Evolutionary conservation across 2,888 invertebrate genomes (phyloP).

Genomic region (Caenorhabditis sp.): DNA sequence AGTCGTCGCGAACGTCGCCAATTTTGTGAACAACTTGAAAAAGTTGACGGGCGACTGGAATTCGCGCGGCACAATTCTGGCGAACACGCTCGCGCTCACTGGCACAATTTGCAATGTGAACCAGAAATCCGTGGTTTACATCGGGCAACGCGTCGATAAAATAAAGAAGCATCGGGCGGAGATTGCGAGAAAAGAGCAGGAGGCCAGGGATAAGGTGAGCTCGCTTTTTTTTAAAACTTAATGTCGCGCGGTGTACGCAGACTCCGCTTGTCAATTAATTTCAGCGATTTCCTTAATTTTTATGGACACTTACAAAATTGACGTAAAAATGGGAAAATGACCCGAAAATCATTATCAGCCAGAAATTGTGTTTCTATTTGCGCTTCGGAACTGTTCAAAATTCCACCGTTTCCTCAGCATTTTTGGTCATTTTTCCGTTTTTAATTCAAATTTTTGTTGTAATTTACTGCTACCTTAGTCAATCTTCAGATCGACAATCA

Average conservation of each 20-base stretch:
- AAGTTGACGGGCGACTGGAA: neutral
- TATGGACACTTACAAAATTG: too few relatives aligned
- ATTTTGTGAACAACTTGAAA: conserved; percentile 5
- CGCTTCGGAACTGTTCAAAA: too few relatives aligned
- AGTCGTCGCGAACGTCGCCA: neutral
- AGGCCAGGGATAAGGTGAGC: neutral
- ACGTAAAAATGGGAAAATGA: neutral
- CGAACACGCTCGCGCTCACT: neutral
- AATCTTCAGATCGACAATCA: conserved; percentile 6
- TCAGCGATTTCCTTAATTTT: neutral
- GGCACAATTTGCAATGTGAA: conserved; percentile 3
- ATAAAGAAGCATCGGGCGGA: neutral
- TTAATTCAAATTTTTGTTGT: neutral
- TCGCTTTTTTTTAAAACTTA: neutral
- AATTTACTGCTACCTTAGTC: too few relatives aligned
- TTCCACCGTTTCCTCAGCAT: too few relatives aligned
- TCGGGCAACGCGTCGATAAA: neutral
- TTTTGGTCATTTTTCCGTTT: neutral
- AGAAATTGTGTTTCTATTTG: too few relatives aligned
- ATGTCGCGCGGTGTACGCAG: too few relatives aligned
- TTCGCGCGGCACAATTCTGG: conserved; percentile 1
- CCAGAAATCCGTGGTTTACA: neutral
- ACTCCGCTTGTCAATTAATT: neutral
- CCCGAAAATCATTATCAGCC: neutral
- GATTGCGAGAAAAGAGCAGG: neutral